These are phyloP conservation scores for Danaus melanippus DNA, from an alignment of 1,140 invertebrate species.

Conservation along the genomic window DNA sequence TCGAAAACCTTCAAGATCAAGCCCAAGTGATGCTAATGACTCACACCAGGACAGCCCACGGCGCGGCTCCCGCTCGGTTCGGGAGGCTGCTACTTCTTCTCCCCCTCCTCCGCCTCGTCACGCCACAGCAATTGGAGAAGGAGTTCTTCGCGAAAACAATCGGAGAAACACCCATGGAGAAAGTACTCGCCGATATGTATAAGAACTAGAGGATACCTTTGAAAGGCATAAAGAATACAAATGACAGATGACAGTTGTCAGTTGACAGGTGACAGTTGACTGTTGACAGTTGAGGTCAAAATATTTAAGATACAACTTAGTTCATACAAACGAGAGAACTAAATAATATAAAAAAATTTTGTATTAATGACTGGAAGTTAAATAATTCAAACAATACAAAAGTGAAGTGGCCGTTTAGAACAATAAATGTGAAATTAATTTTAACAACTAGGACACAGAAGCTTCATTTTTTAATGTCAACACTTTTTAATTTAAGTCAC, in stretches of 20 bases:
- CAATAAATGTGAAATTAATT: no score
- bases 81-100: constrained; percentile 92
- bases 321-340: no score
- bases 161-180: constrained; percentile 98
- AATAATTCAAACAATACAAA: no score
- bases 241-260: not conserved
- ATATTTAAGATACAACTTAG: no score
- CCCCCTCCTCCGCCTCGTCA: constrained; percentile 86
- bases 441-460: no score
- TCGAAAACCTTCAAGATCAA: constrained; percentile 98
- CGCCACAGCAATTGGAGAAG: constrained; percentile 84
- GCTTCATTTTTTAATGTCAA: no score
- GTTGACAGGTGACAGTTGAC: not conserved
- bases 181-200: constrained; percentile 98
- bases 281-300: no score
- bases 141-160: constrained; percentile 96
- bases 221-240: not conserved
- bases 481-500: no score
- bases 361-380: no score
- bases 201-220: constrained; percentile 77
- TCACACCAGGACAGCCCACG: constrained; percentile 51
- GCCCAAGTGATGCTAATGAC: constrained; percentile 80
- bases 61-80: constrained; percentile 76
- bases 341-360: no score
- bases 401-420: no score